Conservation (phyloP, 2,113 vertebrate genomes). For the Hippocampus mohnikei region DNA sequence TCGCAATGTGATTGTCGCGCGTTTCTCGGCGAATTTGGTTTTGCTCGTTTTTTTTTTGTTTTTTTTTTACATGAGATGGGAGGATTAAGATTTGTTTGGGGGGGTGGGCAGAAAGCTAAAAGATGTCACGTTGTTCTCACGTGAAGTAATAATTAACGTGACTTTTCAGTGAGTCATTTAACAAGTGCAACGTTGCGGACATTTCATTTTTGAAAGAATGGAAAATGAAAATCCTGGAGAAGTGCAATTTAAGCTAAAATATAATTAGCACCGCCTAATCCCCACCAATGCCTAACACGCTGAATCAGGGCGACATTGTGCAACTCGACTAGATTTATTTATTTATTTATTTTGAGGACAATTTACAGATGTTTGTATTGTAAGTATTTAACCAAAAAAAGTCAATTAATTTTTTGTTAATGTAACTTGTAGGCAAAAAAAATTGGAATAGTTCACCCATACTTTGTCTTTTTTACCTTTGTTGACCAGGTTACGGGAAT, state of each 20-base stretch:
- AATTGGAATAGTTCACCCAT: no score
- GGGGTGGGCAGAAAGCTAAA: slow-evolving; percentile 27
- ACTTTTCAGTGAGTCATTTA: not conserved
- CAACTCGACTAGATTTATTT: not conserved
- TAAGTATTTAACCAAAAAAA: no score
- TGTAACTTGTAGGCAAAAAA: no score
- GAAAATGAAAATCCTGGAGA: not conserved
- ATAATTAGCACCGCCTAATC: not conserved
- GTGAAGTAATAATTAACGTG: not conserved
- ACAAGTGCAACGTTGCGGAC: not conserved
- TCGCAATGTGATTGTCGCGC: slow-evolving; percentile 61
- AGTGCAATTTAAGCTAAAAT: not conserved
- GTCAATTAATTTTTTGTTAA: no score
- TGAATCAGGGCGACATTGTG: not conserved
- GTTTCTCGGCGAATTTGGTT: slow-evolving; percentile 37
- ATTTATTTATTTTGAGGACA: not conserved
- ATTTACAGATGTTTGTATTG: not conserved
- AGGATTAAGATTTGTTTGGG: slow-evolving; percentile 29
- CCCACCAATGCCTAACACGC: not conserved
- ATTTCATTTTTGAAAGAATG: not conserved
- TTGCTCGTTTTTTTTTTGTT: slow-evolving; percentile 39
- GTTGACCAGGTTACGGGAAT: no score
- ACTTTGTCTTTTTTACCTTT: no score
- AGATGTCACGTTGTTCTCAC: not conserved
- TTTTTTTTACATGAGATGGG: slow-evolving; percentile 54